These are phyloP conservation scores for Pseudopipra pipra DNA, from an alignment of 2,113 vertebrate species.

Conservation along the genomic window DNA sequence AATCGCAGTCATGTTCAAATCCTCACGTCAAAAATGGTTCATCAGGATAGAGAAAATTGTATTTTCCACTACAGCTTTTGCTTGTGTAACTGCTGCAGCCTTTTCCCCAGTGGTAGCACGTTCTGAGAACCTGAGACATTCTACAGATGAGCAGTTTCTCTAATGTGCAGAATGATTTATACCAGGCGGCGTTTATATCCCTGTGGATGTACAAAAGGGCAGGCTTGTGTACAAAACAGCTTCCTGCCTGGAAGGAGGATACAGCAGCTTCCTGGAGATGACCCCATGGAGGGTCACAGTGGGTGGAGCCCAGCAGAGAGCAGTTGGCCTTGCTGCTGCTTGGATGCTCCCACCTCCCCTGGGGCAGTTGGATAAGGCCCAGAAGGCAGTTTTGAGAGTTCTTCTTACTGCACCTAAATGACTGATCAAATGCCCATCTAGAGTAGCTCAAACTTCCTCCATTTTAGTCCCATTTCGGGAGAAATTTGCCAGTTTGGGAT, in stretches of 20 bases:
- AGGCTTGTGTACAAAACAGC: background rate
- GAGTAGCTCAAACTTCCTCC: background rate
- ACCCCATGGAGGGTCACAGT: rapidly evolving
- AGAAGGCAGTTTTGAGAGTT: background rate
- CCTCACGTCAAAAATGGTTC: background rate
- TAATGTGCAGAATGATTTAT: background rate
- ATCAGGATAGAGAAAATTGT: background rate
- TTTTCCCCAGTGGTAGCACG: background rate
- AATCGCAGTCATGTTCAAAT: background rate
- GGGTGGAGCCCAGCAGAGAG: background rate
- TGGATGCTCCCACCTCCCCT: background rate
- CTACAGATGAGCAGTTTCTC: background rate
- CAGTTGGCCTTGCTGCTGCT: background rate
- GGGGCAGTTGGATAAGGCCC: background rate
- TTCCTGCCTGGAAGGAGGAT: background rate
- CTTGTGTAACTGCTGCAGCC: background rate
- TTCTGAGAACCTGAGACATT: background rate
- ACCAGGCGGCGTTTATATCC: background rate
- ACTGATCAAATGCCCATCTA: background rate
- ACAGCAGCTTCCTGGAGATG: background rate
- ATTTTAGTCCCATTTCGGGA: background rate
- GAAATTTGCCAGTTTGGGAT: background rate
- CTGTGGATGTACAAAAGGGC: background rate
- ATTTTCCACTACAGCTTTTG: background rate
- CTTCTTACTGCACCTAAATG: background rate